Percentiles rank a stretch among this genome's conserved stretches.
phyloP scores from a whole-genome alignment of 2,797 vertebrate species.

The Sebastes wilsoni region DNA sequence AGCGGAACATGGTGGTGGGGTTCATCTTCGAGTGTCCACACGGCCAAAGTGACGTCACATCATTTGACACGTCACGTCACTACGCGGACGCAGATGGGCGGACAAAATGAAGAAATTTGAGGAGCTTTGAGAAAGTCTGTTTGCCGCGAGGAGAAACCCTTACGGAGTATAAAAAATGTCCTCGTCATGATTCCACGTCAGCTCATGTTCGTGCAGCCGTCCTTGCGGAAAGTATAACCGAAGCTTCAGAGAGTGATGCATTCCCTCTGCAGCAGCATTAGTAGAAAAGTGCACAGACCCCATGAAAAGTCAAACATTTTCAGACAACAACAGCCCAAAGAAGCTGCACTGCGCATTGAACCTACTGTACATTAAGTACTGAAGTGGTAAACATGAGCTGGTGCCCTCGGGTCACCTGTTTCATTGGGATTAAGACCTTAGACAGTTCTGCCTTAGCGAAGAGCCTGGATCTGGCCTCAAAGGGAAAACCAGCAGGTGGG shows the following conservation, averaged over 20 bases:
- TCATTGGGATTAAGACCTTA: slow-evolving; percentile 22
- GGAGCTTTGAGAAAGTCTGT: too few relatives aligned
- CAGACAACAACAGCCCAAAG: background rate
- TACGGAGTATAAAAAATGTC: too few relatives aligned
- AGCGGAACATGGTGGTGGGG: background rate
- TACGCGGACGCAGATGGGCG: too few relatives aligned
- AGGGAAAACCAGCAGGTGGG: slow-evolving; percentile 9
- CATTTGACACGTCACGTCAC: too few relatives aligned
- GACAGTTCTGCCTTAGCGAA: slow-evolving; percentile 17
- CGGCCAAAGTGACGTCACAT: too few relatives aligned
- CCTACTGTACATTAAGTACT: background rate
- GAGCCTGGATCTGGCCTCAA: slow-evolving; percentile 12
- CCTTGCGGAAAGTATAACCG: too few relatives aligned
- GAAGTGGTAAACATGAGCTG: slow-evolving; percentile 39
- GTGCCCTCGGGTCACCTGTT: slow-evolving; percentile 12
- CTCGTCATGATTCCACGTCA: too few relatives aligned
- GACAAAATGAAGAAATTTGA: too few relatives aligned
- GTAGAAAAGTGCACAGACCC: background rate
- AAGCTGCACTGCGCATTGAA: slow-evolving; percentile 7
- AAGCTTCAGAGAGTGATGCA: background rate
- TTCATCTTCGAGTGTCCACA: background rate
- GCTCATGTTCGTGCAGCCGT: too few relatives aligned
- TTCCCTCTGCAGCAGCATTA: background rate
- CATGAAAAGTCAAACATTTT: background rate
- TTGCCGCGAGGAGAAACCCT: too few relatives aligned